Conservation (phyloP, 2,888 invertebrate genomes). For the Taphrorychus bicolor region DNA sequence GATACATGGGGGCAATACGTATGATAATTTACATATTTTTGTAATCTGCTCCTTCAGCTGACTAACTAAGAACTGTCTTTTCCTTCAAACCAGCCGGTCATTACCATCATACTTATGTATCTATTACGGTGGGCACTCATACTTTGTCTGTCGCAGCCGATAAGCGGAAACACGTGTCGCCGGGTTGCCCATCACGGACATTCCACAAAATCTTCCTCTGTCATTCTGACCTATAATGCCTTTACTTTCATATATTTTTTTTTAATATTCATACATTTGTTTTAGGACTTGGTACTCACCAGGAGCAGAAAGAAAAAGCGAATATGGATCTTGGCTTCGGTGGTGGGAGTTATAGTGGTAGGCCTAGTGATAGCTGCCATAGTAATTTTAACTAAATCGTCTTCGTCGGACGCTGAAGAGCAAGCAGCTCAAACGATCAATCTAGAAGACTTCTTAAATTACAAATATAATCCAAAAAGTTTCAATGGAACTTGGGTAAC, state of each 20-base stretch:
- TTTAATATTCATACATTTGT: too few species aligned
- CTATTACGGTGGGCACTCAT: too few species aligned
- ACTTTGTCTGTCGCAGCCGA: too few species aligned
- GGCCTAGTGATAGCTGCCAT: slow-evolving; percentile 68
- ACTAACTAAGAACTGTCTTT: too few species aligned
- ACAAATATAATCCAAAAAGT: slow-evolving; percentile 68
- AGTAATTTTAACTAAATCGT: slow-evolving; percentile 48
- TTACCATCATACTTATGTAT: too few species aligned
- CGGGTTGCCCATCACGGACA: too few species aligned
- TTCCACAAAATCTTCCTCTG: neutral
- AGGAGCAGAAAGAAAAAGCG: slow-evolving; percentile 64
- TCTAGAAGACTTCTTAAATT: slow-evolving; percentile 76
- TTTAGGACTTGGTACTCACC: slow-evolving; percentile 69
- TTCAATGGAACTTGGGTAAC: slow-evolving; percentile 86
- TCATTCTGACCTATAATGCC: slow-evolving; percentile 1
- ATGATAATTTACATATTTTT: too few species aligned
- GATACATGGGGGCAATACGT: too few species aligned
- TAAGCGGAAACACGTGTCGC: too few species aligned
- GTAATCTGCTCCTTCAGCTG: too few species aligned
- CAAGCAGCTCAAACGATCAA: slow-evolving; percentile 58
- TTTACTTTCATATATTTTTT: too few species aligned
- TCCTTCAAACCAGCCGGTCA: too few species aligned
- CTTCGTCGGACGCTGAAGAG: slow-evolving; percentile 30
- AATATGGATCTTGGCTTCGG: slow-evolving; percentile 64
- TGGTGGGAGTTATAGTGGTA: slow-evolving; percentile 64